Evolutionary conservation across 2,113 vertebrate species (phyloP).

Genomic region (Platichthys flesus): DNA sequence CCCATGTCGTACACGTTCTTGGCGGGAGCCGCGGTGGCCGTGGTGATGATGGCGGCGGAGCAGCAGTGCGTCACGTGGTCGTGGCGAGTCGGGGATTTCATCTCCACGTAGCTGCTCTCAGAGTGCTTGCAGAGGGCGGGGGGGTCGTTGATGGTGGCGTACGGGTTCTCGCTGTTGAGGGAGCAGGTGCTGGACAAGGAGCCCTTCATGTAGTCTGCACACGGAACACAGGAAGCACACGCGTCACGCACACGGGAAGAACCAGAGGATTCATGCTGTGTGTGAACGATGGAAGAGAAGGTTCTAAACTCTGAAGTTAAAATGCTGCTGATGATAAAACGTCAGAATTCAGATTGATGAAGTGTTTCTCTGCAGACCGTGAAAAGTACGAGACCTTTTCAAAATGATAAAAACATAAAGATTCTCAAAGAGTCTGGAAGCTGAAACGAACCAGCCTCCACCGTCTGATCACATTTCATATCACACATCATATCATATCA

Average conservation of each 20-base stretch:
- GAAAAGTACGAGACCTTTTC: too few relatives aligned
- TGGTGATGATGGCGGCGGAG: constrained; percentile 77
- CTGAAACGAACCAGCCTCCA: too few relatives aligned
- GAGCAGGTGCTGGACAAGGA: constrained; percentile 93
- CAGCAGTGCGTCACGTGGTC: constrained; percentile 80
- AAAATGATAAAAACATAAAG: too few relatives aligned
- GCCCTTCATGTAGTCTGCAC: constrained; percentile 91
- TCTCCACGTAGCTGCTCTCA: constrained; percentile 97
- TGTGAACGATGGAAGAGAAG: too few relatives aligned
- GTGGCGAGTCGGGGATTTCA: constrained; percentile 90
- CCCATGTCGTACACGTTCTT: constrained; percentile 95
- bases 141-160: constrained; percentile 94
- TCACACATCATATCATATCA: too few relatives aligned
- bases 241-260: background rate
- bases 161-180: constrained; percentile 93
- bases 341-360: too few relatives aligned
- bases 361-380: too few relatives aligned
- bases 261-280: too few relatives aligned
- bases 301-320: too few relatives aligned
- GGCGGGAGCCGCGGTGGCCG: constrained; percentile 63
- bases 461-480: too few relatives aligned
- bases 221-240: background rate
- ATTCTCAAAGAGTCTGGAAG: too few relatives aligned
- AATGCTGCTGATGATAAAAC: too few relatives aligned
- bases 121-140: constrained; percentile 87